A percentile compares a stretch with the other conserved stretches of the same genome.
Conservation (phyloP, 2,113 vertebrate genomes). For the Haplochromis burtoni region DNA sequence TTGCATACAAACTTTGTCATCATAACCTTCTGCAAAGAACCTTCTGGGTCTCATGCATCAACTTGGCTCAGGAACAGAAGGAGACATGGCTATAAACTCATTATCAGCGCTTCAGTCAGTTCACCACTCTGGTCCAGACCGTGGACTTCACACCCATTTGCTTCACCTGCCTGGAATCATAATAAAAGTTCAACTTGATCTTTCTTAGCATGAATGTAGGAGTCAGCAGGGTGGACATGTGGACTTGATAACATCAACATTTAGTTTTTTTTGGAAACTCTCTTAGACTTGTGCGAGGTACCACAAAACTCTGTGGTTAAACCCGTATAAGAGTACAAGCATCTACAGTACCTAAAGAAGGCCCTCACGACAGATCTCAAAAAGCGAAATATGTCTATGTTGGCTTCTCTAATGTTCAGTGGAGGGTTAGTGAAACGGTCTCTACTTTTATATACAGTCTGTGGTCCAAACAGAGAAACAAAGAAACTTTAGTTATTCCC, state of each 20-base stretch:
- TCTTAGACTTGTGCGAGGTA: not conserved
- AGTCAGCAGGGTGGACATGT: not conserved
- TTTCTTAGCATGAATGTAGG: not conserved
- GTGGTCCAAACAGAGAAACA: not conserved
- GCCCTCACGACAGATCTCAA: not conserved
- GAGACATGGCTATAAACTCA: not conserved
- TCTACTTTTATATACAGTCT: not conserved
- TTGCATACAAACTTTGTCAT: not conserved
- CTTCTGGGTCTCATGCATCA: not conserved
- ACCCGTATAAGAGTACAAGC: not conserved
- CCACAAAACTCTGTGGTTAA: not conserved
- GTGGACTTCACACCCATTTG: not conserved
- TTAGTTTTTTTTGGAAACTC: not conserved
- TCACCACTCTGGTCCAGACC: not conserved
- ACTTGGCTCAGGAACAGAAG: not conserved
- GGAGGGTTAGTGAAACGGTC: fast-evolving
- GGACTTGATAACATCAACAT: not conserved
- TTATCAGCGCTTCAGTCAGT: not conserved
- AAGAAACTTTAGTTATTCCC: not conserved
- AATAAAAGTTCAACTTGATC: not conserved
- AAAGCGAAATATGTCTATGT: not conserved
- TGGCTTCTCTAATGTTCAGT: not conserved
- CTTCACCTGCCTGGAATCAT: not conserved
- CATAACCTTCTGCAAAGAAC: not conserved
- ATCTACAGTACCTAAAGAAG: not conserved